Conservation (phyloP, 64 coral and sea anemone species). For the Stichodactyla helianthus region DNA sequence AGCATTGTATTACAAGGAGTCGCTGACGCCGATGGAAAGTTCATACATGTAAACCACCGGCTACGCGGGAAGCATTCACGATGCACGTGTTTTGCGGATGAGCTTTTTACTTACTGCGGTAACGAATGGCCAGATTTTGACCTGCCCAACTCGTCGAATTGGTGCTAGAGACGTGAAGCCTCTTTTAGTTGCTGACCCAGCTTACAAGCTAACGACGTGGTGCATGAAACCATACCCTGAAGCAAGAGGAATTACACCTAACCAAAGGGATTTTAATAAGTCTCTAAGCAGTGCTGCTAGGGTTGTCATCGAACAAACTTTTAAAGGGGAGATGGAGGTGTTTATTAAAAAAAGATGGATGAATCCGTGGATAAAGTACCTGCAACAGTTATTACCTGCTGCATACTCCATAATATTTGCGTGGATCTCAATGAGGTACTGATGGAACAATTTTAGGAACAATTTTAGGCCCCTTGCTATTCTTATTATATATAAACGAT, state of each 20-base stretch:
- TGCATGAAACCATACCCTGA: constrained; percentile 34
- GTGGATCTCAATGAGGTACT: background rate
- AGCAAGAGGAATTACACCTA: background rate
- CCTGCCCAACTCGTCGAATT: background rate
- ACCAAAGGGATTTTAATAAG: background rate
- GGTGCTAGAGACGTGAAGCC: constrained; percentile 18
- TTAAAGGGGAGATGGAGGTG: background rate
- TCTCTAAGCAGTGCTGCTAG: background rate
- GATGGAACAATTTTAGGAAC: no score
- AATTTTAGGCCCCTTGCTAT: no score
- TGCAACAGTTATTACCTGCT: background rate
- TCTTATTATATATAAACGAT: no score
- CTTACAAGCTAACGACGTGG: constrained; percentile 40
- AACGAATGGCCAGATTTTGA: background rate
- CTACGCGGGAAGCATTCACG: constrained; percentile 11
- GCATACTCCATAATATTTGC: constrained; percentile 7
- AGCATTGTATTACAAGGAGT: no score
- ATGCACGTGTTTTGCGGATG: constrained; percentile 7
- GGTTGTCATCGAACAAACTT: background rate
- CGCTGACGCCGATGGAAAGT: no score
- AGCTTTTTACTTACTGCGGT: background rate
- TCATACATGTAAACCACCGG: constrained; percentile 6
- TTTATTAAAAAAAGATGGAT: background rate
- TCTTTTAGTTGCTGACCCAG: constrained; percentile 32
- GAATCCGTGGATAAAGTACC: background rate